Evolutionary conservation across 2,113 vertebrate species (phyloP).

Genomic region (Notechis scutatus): DNA sequence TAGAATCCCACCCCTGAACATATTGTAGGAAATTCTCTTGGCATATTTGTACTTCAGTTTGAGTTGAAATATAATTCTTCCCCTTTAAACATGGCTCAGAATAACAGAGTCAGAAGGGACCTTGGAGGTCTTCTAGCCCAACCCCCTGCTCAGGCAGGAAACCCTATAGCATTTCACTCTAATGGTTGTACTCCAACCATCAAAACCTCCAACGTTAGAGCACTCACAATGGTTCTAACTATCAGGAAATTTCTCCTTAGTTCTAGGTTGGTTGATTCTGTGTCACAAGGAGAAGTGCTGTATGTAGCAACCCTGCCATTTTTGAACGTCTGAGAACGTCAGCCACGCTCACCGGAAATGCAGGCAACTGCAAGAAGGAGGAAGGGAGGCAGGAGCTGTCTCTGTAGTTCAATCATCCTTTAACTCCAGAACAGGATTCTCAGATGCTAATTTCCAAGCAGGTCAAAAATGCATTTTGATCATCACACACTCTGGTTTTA

Average conservation of each 20-base stretch:
- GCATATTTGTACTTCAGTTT: not conserved
- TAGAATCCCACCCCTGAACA: not conserved
- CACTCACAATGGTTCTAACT: not conserved
- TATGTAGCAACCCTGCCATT: not conserved
- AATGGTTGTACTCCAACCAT: no score
- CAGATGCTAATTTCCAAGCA: not conserved
- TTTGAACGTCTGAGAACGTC: not conserved
- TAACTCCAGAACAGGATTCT: not conserved
- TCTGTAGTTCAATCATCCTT: not conserved
- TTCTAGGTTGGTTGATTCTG: not conserved
- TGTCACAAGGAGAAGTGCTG: not conserved
- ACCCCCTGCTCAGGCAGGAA: no score
- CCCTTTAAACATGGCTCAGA: not conserved
- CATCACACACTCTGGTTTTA: not conserved
- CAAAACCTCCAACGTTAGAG: not conserved
- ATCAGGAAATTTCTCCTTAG: not conserved
- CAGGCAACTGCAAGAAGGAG: constrained; percentile 38
- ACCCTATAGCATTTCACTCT: not conserved
- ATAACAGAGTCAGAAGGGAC: no score
- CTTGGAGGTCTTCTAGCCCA: no score
- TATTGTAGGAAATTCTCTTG: not conserved
- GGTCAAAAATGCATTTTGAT: not conserved
- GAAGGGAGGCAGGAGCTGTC: constrained; percentile 24
- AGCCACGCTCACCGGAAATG: constrained; percentile 38
- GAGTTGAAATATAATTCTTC: not conserved